Evolutionary conservation across 2,888 invertebrate species (phyloP), one percentile per base, ranked within the genome.

Genomic region (Sphecodes monilicornis): DNA sequence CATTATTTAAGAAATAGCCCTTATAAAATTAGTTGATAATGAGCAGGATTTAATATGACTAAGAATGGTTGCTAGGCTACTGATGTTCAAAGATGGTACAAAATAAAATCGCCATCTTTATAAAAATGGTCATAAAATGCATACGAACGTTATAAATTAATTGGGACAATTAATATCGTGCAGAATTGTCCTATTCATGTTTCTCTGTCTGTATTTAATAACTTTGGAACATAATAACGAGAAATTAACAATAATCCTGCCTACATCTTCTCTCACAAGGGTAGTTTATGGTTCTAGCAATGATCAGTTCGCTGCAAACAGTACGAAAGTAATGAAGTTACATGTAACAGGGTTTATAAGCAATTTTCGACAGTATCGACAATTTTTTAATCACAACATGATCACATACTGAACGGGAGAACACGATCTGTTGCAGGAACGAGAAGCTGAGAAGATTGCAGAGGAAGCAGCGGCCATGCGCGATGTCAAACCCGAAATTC

Each of bases 391-490:
- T 26, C 26, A 26, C 26, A 13, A 4, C 13, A 16, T 29, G 16
- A 16, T 39, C 22, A 3, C 0, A n/a, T 11, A 66, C 10, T 66
- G 22, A 66, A 66, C 36, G 11, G 36, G 11, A 4, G 22, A 66
- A 36, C 3, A 11, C 36, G 22, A 36, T 75, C 39, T 41, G 71
- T 84, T 78, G 4, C 78, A 94, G 94, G 94, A 94, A 87, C 92
- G 93, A 73, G 94, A 94, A 82, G 93, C 94, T 16, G 94, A 94
- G 82, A 94, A 94, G 87, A 89, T 93, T 50, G 91, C 93, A 5
- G 94, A 94, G 80, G 94, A 94, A 77, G 89, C 90, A 8, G 91
- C 92, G 18, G 88, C 91, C 50, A 70, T 91, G 71, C 92, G 93
- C 46, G 94, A 94, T 79, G 90, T 93, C 1, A 94, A 94, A 80